Evolutionary conservation across 2,113 vertebrate species (phyloP).

Genomic region (Synodontis membranacea): DNA sequence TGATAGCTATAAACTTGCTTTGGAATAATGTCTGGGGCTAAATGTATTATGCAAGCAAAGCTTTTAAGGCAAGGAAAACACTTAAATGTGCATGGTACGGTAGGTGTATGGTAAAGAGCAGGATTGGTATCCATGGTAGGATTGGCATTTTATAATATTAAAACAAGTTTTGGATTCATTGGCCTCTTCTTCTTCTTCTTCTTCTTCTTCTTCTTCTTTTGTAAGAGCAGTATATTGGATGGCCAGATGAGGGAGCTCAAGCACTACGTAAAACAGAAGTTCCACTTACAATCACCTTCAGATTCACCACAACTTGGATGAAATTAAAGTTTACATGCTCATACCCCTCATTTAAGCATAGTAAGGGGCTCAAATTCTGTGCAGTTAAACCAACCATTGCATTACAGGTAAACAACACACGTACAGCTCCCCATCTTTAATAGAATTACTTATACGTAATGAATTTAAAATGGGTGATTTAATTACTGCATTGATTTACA

Average conservation of each 20-base stretch:
- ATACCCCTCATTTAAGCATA: background rate
- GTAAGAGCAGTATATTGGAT: background rate
- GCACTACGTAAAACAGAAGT: constrained; percentile 4
- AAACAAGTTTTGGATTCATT: background rate
- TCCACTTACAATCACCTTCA: background rate
- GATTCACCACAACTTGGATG: background rate
- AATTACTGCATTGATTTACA: background rate
- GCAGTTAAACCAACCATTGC: background rate
- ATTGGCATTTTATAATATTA: background rate
- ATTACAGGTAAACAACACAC: background rate
- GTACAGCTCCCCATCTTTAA: background rate
- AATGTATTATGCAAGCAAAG: background rate
- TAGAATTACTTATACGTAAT: background rate
- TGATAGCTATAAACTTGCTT: background rate
- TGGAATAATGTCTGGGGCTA: background rate
- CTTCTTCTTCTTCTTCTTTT: background rate
- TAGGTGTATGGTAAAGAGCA: background rate
- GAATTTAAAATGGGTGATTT: background rate
- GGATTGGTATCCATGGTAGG: background rate
- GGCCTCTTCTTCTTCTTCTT: background rate
- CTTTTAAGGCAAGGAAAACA: background rate
- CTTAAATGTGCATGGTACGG: background rate
- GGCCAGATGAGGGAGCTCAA: constrained; percentile 25
- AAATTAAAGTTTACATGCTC: background rate
- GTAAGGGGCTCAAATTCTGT: background rate